phyloP scores from a whole-genome alignment of 2,113 vertebrate species.

The Trematomus loennbergii region DNA sequence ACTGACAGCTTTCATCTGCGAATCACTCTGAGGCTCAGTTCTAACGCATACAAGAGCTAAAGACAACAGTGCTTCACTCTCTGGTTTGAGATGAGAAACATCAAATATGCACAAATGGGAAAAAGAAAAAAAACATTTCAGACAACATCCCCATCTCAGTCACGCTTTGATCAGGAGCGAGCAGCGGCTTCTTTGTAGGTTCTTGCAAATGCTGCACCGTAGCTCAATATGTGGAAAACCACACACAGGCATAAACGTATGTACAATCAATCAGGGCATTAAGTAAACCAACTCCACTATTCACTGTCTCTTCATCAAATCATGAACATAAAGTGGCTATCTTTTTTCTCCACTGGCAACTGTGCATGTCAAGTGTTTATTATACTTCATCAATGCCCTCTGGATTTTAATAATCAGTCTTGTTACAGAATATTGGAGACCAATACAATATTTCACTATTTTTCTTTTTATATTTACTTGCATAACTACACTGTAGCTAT shows the following conservation, averaged over 20 bases:
- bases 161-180: constrained; percentile 62
- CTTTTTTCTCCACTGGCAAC: background rate
- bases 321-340: background rate
- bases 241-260: background rate
- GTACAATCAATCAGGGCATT: constrained; percentile 13
- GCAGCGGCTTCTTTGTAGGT: constrained; percentile 28
- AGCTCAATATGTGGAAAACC: constrained; percentile 10
- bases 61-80: constrained; percentile 41
- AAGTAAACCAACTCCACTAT: background rate
- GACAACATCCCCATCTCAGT: constrained; percentile 39
- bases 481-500: no score
- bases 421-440: background rate
- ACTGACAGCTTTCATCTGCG: constrained; percentile 69
- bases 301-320: constrained; percentile 9
- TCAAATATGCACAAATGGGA: constrained; percentile 60
- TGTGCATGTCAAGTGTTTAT: background rate
- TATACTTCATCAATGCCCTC: background rate
- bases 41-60: constrained; percentile 40
- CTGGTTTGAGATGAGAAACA: constrained; percentile 49
- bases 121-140: background rate
- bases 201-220: background rate
- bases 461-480: no score
- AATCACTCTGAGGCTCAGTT: constrained; percentile 54
- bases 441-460: no score
- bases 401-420: background rate